A percentile compares a stretch with the other conserved stretches of the same genome.
These are phyloP conservation scores for Myotis planiceps DNA, from an alignment of 2,797 vertebrate species.

Conservation along the genomic window DNA sequence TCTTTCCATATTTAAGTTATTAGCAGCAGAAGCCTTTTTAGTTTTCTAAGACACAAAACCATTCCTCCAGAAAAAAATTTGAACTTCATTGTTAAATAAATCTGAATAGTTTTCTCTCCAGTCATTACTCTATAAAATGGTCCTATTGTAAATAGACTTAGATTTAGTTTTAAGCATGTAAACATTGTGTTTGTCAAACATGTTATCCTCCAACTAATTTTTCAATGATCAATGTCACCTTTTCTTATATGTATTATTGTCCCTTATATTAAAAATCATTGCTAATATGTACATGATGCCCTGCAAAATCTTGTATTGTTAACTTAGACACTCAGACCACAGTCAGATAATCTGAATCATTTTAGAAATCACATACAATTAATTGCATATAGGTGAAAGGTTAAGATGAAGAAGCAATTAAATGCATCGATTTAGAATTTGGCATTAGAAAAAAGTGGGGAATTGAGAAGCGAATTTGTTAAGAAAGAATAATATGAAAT, in stretches of 20 bases:
- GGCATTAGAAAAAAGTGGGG: background rate
- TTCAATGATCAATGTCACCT: background rate
- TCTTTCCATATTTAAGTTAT: slow-evolving; percentile 51
- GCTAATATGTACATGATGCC: background rate
- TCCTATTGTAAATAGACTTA: background rate
- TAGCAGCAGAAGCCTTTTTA: slow-evolving; percentile 25
- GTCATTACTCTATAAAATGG: background rate
- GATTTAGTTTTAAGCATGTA: background rate
- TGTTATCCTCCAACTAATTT: background rate
- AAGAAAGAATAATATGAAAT: slow-evolving; percentile 26
- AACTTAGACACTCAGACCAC: background rate
- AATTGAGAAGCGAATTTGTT: background rate
- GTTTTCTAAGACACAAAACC: slow-evolving; percentile 54
- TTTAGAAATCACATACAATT: slow-evolving; percentile 27
- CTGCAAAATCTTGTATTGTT: background rate
- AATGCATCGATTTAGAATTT: background rate
- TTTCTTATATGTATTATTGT: background rate
- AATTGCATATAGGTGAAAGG: background rate
- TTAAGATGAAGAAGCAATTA: background rate
- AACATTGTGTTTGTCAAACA: slow-evolving; percentile 19
- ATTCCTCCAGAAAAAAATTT: slow-evolving; percentile 23
- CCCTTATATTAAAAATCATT: background rate
- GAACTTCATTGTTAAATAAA: slow-evolving; percentile 33
- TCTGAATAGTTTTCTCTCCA: background rate
- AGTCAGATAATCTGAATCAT: background rate